phyloP scores from a whole-genome alignment of 1,140 invertebrate genomes.

The Augochlora pura region DNA sequence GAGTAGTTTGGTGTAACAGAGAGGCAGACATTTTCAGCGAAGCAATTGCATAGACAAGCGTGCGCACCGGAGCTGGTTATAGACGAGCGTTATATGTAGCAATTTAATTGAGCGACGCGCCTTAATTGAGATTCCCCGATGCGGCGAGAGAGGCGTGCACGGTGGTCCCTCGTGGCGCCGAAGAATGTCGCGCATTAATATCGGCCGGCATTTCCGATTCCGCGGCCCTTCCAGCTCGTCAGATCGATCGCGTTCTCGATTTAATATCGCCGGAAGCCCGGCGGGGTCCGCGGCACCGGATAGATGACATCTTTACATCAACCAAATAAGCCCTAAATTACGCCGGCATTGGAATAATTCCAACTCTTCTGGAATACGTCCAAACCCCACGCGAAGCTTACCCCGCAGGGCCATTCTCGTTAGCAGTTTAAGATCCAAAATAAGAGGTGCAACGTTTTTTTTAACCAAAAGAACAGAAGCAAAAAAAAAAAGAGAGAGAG shows the following conservation, averaged over 20 bases:
- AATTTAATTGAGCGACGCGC: slow-evolving; percentile 1
- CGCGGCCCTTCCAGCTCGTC: background rate
- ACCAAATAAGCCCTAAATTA: slow-evolving; percentile 76
- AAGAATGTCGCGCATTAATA: background rate
- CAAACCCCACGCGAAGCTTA: slow-evolving; percentile 65
- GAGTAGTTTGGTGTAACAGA: too few relatives aligned
- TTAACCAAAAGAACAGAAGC: background rate
- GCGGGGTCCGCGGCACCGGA: background rate
- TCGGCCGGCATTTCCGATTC: background rate
- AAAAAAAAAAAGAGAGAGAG: too few relatives aligned
- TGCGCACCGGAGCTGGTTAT: too few relatives aligned
- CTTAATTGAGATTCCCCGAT: slow-evolving; percentile 8
- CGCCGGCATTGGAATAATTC: slow-evolving; percentile 71
- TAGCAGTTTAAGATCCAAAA: slow-evolving; percentile 38
- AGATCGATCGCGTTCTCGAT: slow-evolving; percentile 18
- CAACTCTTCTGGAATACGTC: slow-evolving; percentile 75
- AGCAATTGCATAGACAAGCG: too few relatives aligned
- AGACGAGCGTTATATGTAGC: background rate
- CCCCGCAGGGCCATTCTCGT: slow-evolving; percentile 49
- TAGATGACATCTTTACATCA: slow-evolving; percentile 57
- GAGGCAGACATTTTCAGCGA: too few relatives aligned
- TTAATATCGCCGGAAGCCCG: slow-evolving; percentile 22
- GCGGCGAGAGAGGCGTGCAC: background rate
- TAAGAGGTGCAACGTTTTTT: slow-evolving; percentile 23
- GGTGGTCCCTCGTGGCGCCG: background rate